Conservation (phyloP, 2,797 vertebrate species). For the Coilia nasus region DNA sequence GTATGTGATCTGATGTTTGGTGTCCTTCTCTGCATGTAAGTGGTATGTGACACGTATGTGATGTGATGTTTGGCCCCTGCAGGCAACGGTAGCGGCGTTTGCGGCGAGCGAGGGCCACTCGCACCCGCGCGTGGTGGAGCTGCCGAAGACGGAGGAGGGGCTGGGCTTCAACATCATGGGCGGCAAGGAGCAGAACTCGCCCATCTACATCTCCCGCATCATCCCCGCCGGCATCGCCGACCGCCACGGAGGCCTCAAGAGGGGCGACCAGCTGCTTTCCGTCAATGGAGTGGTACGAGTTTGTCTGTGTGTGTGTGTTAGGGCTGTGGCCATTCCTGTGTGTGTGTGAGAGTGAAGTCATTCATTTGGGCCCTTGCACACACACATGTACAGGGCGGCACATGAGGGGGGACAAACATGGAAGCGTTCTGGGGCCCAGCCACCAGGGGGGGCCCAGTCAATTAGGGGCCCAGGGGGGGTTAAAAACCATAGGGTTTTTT, state of each 20-base stretch:
- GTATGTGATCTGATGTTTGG: too few species aligned
- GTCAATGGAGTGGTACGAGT: constrained; percentile 94
- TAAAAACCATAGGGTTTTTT: too few species aligned
- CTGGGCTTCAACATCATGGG: constrained; percentile 99
- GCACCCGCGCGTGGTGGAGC: constrained; percentile 94
- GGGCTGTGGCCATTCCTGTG: background rate
- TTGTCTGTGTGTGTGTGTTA: background rate
- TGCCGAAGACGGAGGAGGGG: constrained; percentile 97
- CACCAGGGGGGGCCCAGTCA: too few species aligned
- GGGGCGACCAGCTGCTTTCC: constrained; percentile 96
- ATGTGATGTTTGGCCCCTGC: too few species aligned
- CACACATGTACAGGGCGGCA: too few species aligned
- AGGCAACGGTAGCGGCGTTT: constrained; percentile 98
- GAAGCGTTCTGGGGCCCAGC: too few species aligned
- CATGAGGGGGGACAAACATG: too few species aligned
- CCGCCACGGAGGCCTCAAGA: constrained; percentile 93
- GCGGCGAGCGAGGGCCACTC: constrained; percentile 98
- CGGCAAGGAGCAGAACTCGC: constrained; percentile 98
- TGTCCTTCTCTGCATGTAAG: constrained; percentile 77
- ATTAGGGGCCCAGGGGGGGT: too few species aligned
- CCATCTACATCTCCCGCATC: constrained; percentile 97
- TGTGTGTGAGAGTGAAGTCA: background rate
- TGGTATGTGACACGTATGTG: too few species aligned
- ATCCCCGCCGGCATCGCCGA: constrained; percentile 97
- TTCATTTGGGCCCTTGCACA: too few species aligned